Evolutionary conservation across 2,888 invertebrate genomes (phyloP).

Genomic region (Diplazon laetatorius): DNA sequence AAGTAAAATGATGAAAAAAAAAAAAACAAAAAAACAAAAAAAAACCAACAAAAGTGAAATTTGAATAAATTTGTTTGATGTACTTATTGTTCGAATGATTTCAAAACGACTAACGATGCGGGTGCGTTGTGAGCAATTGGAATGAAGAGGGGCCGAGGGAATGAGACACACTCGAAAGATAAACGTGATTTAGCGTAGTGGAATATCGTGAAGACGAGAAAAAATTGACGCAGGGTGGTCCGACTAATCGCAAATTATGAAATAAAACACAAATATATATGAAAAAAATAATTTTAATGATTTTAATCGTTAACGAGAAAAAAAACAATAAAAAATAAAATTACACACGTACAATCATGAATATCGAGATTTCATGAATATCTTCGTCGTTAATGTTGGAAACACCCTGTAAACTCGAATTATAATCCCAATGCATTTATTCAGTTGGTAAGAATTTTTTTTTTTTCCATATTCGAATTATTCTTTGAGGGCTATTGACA

Average conservation of each 20-base stretch:
- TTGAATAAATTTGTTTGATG: slow-evolving; percentile 51
- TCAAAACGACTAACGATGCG: slow-evolving; percentile 21
- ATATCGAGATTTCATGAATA: not conserved
- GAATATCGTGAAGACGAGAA: slow-evolving; percentile 21
- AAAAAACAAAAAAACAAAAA: not conserved
- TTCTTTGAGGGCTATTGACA: not conserved
- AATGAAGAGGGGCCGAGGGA: slow-evolving; percentile 10
- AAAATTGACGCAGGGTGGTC: slow-evolving; percentile 42
- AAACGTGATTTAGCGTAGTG: slow-evolving; percentile 52
- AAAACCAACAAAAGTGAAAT: slow-evolving; percentile 8
- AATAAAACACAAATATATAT: slow-evolving; percentile 9
- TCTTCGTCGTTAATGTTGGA: slow-evolving; percentile 31
- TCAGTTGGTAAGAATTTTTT: slow-evolving; percentile 56
- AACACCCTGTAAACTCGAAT: slow-evolving; percentile 46
- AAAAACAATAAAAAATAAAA: not conserved
- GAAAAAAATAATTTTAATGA: no score
- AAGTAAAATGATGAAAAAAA: slow-evolving; percentile 25
- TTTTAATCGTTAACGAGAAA: no score
- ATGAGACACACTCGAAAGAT: slow-evolving; percentile 10
- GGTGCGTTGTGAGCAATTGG: not conserved
- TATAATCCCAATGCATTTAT: slow-evolving; percentile 60
- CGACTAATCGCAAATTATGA: slow-evolving; percentile 38
- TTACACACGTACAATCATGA: not conserved
- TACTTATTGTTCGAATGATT: slow-evolving; percentile 47
- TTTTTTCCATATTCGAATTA: slow-evolving; percentile 41